Evolutionary conservation across 1,140 invertebrate species (phyloP).

Genomic region (Conus betulinus): DNA sequence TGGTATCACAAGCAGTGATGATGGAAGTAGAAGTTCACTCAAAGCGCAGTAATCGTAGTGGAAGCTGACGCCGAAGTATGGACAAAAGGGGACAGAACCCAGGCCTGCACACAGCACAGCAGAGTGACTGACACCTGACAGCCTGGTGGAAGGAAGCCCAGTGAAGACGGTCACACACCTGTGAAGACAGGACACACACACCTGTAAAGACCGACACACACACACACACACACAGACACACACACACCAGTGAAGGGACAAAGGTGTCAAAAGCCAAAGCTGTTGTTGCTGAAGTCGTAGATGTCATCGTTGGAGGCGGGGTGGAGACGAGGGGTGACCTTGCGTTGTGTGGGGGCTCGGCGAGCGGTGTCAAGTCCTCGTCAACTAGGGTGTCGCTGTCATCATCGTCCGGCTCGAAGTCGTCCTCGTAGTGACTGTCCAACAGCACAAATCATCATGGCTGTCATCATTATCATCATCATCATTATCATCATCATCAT

Average conservation of each 20-base stretch:
- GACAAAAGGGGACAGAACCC: no score
- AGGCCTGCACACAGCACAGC: no score
- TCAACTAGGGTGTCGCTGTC: conserved; percentile 46
- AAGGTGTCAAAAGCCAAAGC: conserved; percentile 49
- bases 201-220: background rate
- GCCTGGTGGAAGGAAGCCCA: no score
- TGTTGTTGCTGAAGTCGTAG: conserved; percentile 61
- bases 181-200: background rate
- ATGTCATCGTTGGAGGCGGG: conserved; percentile 58
- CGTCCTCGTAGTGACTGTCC: conserved; percentile 68
- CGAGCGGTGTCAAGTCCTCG: conserved; percentile 52
- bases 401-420: conserved; percentile 74
- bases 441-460: no score
- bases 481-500: no score
- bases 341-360: conserved; percentile 39
- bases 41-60: no score
- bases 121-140: no score
- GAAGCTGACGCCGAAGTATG: no score
- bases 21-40: no score
- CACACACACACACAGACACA: background rate
- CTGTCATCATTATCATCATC: no score
- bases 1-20: no score
- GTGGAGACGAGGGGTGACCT: conserved; percentile 7
- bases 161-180: no score
- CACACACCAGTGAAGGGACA: background rate